phyloP scores from a whole-genome alignment of 2,113 vertebrate species.

The Trematomus loennbergii region DNA sequence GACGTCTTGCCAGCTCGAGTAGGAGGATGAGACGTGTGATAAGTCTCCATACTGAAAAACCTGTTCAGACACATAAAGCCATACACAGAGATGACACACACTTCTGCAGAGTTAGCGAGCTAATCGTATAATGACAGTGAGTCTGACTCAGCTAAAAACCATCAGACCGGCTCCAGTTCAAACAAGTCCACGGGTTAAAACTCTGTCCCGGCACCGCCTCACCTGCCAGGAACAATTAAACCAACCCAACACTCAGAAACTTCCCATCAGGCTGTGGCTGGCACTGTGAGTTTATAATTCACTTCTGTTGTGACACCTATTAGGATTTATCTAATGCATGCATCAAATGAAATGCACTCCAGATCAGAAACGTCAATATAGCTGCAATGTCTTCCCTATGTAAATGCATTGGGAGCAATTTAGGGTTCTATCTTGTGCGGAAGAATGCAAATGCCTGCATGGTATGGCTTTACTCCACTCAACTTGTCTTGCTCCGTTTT shows the following conservation, averaged over 20 bases:
- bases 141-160: conserved; percentile 59
- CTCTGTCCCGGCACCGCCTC: neutral
- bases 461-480: too few species aligned
- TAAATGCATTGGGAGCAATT: neutral
- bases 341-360: neutral
- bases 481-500: too few species aligned
- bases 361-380: neutral
- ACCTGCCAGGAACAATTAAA: neutral
- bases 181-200: conserved; percentile 33
- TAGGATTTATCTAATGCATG: neutral
- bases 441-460: neutral
- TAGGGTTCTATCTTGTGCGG: neutral
- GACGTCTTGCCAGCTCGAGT: neutral
- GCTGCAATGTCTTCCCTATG: neutral
- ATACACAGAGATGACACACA: conserved; percentile 17
- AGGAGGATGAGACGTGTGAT: neutral
- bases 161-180: conserved; percentile 38
- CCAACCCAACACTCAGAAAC: neutral
- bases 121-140: conserved; percentile 58
- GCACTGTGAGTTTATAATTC: neutral
- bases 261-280: too few species aligned
- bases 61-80: conserved; percentile 47
- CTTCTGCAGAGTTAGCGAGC: conserved; percentile 8
- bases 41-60: neutral
- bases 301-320: neutral